Conservation (phyloP, 2,888 invertebrate genomes). For the Eupithecia dodoneata region DNA sequence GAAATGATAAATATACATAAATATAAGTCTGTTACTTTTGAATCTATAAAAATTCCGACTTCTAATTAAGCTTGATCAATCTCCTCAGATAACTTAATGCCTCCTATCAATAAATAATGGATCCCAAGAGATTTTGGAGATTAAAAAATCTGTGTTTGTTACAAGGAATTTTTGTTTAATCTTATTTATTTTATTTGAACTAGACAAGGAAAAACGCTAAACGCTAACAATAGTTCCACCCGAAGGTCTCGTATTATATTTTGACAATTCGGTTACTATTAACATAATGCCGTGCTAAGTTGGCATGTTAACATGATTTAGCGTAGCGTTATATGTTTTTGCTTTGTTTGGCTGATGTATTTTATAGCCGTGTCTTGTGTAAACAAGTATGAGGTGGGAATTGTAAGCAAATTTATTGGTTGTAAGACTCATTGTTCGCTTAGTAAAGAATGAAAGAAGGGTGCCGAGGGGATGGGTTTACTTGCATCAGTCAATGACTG, state of each 20-base stretch:
- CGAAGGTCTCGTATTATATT: conserved; percentile 66
- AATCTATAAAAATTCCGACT: not conserved
- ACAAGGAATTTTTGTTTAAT: not conserved
- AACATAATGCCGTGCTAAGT: conserved; percentile 68
- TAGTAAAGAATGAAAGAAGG: conserved; percentile 56
- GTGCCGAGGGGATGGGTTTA: conserved; percentile 54
- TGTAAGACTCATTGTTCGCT: conserved; percentile 70
- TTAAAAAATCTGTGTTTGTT: not conserved
- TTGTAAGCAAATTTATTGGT: conserved; percentile 79
- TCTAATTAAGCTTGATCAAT: not conserved
- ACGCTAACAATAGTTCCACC: conserved; percentile 41
- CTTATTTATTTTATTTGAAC: not conserved
- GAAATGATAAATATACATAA: not conserved
- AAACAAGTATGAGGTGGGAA: conserved; percentile 80
- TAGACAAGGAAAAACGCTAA: conserved; percentile 45
- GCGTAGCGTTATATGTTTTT: conserved; percentile 70
- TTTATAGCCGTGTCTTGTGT: conserved; percentile 81
- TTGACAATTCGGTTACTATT: conserved; percentile 78
- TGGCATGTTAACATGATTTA: conserved; percentile 68
- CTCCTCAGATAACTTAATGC: not conserved
- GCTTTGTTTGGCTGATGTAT: conserved; percentile 77
- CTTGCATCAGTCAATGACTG: conserved; percentile 39
- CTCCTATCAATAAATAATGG: not conserved
- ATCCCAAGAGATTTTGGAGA: not conserved
- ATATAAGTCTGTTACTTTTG: not conserved